These are phyloP conservation scores for Apocrypta bakeri DNA, from an alignment of 1,140 invertebrate species.

Conservation along the genomic window DNA sequence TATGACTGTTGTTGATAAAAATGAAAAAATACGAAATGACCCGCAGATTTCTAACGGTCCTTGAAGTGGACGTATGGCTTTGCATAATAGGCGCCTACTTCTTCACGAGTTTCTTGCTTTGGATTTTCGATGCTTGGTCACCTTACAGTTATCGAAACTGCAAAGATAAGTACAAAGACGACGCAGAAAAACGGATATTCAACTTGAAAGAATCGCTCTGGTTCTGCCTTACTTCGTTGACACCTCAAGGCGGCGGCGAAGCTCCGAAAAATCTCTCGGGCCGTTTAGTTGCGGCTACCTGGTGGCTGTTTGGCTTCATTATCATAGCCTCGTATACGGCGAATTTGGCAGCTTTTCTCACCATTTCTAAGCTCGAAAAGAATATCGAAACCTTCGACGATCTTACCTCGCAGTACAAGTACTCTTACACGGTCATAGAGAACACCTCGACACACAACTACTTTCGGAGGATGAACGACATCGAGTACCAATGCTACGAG, in stretches of 20 bases:
- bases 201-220: constrained; percentile 96
- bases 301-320: constrained; percentile 99
- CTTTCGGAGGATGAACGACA: constrained; percentile 95
- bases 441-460: constrained; percentile 92
- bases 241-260: constrained; percentile 96
- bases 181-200: constrained; percentile 95
- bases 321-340: constrained; percentile 99
- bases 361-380: constrained; percentile 92
- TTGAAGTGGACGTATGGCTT: constrained; percentile 96
- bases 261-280: constrained; percentile 96
- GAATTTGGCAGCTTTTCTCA: constrained; percentile 95
- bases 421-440: constrained; percentile 91
- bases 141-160: constrained; percentile 88
- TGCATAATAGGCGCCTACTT: constrained; percentile 96
- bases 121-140: constrained; percentile 96
- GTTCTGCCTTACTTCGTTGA: constrained; percentile 99
- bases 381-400: constrained; percentile 95
- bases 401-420: constrained; percentile 95
- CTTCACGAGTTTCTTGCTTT: constrained; percentile 95
- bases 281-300: constrained; percentile 93
- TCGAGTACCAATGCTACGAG: constrained; percentile 96
- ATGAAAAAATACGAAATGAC: too few species aligned
- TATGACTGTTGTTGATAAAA: too few species aligned
- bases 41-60: constrained; percentile 86
- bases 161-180: constrained; percentile 91